These are phyloP conservation scores for Phenganax marumi DNA, from an alignment of 92 coral and sea anemone genomes.

Conservation along the genomic window DNA sequence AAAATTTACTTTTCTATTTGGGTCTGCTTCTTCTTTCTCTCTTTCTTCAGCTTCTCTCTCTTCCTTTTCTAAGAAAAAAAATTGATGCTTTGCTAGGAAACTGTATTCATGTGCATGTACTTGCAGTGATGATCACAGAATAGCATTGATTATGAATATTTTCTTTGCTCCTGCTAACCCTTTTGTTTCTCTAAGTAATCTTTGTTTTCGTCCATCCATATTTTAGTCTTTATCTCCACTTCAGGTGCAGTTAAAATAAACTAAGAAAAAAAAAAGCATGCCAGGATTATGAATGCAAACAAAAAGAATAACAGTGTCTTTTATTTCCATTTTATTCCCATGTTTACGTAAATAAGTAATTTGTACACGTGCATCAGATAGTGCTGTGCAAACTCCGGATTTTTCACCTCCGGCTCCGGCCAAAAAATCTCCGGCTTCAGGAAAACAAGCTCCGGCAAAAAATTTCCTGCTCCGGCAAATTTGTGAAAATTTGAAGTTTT, in stretches of 20 bases:
- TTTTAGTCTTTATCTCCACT: conserved; percentile 83
- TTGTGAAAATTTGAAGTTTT: too few species aligned
- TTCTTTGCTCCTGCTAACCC: conserved; percentile 55
- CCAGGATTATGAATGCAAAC: not conserved
- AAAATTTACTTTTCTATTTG: conserved; percentile 62
- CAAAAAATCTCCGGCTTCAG: too few species aligned
- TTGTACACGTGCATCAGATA: not conserved
- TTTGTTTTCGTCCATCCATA: conserved; percentile 99
- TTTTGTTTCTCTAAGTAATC: conserved; percentile 85
- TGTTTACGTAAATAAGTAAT: too few species aligned
- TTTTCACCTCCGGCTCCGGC: too few species aligned
- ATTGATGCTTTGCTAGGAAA: not conserved
- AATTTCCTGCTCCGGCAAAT: too few species aligned
- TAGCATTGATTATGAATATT: not conserved
- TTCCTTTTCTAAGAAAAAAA: conserved; percentile 70
- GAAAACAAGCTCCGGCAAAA: too few species aligned
- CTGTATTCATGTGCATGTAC: not conserved
- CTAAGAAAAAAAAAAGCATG: conserved; percentile 45
- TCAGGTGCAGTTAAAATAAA: conserved; percentile 84
- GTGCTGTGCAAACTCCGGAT: too few species aligned
- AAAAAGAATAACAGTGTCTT: not conserved
- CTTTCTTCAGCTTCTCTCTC: conserved; percentile 86
- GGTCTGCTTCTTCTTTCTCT: conserved; percentile 79
- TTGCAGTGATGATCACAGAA: not conserved
- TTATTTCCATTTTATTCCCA: too few species aligned